phyloP scores from a whole-genome alignment of 2,113 vertebrate genomes.

The Crotalus horridus region DNA sequence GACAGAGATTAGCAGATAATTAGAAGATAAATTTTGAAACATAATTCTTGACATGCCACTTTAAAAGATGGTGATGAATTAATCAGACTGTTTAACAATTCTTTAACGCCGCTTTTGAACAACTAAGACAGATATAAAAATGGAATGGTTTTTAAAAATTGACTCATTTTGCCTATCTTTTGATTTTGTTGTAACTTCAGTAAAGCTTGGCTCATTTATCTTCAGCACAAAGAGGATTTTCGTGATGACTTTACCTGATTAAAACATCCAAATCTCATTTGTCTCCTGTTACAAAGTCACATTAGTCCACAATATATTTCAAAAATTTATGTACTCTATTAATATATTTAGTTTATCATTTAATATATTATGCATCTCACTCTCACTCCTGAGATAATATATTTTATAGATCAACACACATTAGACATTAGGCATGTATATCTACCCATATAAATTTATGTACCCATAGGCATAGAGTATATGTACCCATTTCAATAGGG shows the following conservation, averaged over 20 bases:
- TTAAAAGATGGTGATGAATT: constrained; percentile 19
- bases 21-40: constrained; percentile 1
- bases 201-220: not conserved
- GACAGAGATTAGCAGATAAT: constrained; percentile 28
- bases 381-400: not conserved
- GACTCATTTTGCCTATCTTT: not conserved
- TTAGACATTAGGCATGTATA: not conserved
- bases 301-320: not conserved
- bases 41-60: constrained; percentile 42
- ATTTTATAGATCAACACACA: not conserved
- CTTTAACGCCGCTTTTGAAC: constrained; percentile 33
- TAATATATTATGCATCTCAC: not conserved
- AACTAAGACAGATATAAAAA: constrained; percentile 7
- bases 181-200: constrained; percentile 4
- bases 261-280: constrained; percentile 11
- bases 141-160: constrained; percentile 1
- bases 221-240: not conserved
- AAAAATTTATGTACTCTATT: not conserved
- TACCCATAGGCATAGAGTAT: not conserved
- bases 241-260: not conserved
- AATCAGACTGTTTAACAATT: constrained; percentile 25
- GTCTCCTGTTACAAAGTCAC: not conserved
- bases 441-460: not conserved
- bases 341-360: not conserved
- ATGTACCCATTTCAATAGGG: not conserved